Evolutionary conservation across 2,113 vertebrate genomes (phyloP).

Genomic region (Pardalotus punctatus): DNA sequence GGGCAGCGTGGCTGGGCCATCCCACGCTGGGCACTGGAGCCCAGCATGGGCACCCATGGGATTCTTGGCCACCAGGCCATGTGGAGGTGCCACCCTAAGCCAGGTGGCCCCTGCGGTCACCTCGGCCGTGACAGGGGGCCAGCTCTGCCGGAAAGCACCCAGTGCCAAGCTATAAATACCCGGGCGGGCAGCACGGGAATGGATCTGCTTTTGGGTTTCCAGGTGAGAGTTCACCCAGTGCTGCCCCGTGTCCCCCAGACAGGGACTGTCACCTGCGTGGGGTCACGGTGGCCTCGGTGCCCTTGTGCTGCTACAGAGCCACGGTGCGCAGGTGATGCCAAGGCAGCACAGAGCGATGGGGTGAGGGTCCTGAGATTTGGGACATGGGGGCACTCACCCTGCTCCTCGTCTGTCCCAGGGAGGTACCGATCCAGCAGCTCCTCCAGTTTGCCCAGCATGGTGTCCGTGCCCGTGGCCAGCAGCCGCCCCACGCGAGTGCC

Average conservation of each 20-base stretch:
- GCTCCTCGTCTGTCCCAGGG: conserved; percentile 72
- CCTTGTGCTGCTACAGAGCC: background rate
- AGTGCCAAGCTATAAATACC: conserved; percentile 46
- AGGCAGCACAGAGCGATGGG: fast-evolving
- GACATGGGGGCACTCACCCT: conserved; percentile 70
- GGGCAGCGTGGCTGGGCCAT: fast-evolving
- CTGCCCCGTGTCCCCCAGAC: fast-evolving
- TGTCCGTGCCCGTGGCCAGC: conserved; percentile 78
- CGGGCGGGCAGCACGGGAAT: fast-evolving
- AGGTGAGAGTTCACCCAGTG: conserved; percentile 47
- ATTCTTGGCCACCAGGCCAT: background rate
- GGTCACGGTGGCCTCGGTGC: fast-evolving
- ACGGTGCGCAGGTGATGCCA: fast-evolving
- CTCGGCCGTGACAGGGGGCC: background rate
- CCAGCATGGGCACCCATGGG: background rate
- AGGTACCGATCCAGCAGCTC: conserved; percentile 84
- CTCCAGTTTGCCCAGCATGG: conserved; percentile 78
- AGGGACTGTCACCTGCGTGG: fast-evolving
- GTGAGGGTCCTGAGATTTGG: no score
- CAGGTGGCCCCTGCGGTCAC: background rate
- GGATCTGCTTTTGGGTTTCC: conserved; percentile 32
- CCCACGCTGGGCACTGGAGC: background rate
- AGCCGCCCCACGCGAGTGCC: conserved; percentile 76
- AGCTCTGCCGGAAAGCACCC: background rate
- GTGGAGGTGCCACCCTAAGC: background rate